phyloP scores from a whole-genome alignment of 2,113 vertebrate genomes.

The Balaeniceps rex region DNA sequence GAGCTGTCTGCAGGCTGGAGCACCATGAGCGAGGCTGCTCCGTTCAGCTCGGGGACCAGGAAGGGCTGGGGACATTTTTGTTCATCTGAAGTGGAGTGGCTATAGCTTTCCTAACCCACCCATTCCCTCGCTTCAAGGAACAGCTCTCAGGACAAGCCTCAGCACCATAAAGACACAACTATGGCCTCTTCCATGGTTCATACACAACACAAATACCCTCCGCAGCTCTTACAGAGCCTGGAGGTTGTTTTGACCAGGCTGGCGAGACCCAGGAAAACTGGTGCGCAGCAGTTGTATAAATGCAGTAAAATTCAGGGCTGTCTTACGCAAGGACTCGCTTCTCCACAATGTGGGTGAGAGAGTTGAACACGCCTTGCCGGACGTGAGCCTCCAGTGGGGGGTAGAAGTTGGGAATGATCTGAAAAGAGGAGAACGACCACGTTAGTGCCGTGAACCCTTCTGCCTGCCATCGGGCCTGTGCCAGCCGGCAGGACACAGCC shows the following conservation, averaged over 20 bases:
- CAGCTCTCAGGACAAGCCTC: not conserved
- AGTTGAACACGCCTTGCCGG: conserved; percentile 93
- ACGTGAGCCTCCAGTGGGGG: conserved; percentile 90
- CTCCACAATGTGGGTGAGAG: conserved; percentile 97
- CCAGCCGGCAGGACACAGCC: not conserved
- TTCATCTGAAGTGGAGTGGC: accelerated
- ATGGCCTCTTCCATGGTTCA: not conserved
- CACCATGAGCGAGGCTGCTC: not conserved
- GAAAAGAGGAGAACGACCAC: not conserved
- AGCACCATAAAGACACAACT: not conserved
- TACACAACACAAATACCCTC: not conserved
- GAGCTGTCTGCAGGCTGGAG: not conserved
- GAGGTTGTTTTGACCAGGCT: not conserved
- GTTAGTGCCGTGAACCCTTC: not conserved
- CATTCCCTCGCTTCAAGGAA: not conserved
- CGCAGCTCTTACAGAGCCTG: not conserved
- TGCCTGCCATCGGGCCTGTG: not conserved
- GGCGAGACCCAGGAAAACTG: not conserved
- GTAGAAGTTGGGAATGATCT: conserved; percentile 98
- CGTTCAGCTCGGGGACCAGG: not conserved
- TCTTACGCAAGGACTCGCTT: conserved; percentile 96
- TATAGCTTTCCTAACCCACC: not conserved
- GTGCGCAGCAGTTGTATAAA: accelerated
- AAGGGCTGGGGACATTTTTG: not conserved
- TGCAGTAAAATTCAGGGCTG: accelerated